Evolutionary conservation across 2,888 invertebrate genomes (phyloP), one percentile per base, ranked within the genome.

Genomic region (Mimumesa dahlbomi): DNA sequence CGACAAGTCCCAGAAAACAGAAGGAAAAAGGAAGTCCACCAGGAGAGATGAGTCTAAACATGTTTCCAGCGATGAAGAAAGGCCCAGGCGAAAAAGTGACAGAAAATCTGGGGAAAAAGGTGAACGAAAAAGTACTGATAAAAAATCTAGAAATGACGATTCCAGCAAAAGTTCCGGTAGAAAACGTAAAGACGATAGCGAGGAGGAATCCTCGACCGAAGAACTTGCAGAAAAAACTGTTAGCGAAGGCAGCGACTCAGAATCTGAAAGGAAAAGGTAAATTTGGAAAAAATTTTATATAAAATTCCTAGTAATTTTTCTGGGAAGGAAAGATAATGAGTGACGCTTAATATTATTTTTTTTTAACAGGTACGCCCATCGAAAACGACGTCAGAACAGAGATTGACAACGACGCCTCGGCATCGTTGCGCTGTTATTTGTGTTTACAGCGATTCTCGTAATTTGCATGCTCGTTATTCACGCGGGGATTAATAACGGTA

Each of bases 331-430:
- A 3, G 25, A 5, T 5, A 25, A 25, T 3, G 25, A 9, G 6
- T 29, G 9, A 29, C 0, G 11, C 6, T 9, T 25, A 1, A 25
- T 45, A 1, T 29, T 13, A 6, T 73, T 71, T n/a, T n/a, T n/a
- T n/a, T n/a, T n/a, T n/a, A n/a, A 9, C 70, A 88, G 88, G 29
- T 82, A 85, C 61, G 75, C 64, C 31, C 83, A 87, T 53, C 86
- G 88, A 49, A 89, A 87, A 63, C 82, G 85, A 19, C 79, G 82
- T 5, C 69, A 73, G 3, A 69, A 79, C 48, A 84, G 83, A 53
- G 91, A 92, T 88, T 93, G 92, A 92, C 92, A 92, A 82, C 91
- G 91, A 87, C 91, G 91, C 85, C 87, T 91, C 74, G 92, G 91
- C 88, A 91, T 92, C 62, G 89, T 91, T 86, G 91, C 91, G 83